Conservation (phyloP, 2,888 invertebrate species). For the Sphaerophoria taeniata region DNA sequence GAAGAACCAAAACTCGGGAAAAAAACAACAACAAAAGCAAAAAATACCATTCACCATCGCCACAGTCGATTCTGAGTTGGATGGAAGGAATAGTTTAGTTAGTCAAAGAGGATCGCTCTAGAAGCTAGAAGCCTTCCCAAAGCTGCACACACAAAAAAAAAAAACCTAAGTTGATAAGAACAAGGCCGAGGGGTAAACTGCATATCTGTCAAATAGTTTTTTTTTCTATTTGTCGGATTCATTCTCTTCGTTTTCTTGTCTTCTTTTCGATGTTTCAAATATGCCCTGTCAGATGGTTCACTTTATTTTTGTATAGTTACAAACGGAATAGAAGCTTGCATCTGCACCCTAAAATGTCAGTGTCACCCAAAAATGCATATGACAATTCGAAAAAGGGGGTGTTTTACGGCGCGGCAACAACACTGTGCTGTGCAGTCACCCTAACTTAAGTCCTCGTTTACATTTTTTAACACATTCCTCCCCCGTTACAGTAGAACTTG, state of each 20-base stretch:
- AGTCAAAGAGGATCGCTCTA: constrained; percentile 29
- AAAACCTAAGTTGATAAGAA: constrained; percentile 12
- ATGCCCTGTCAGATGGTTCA: constrained; percentile 48
- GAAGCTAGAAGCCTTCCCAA: constrained; percentile 21
- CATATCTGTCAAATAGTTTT: constrained; percentile 40
- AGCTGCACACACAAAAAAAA: not conserved
- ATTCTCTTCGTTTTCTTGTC: not conserved
- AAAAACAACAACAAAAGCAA: not conserved
- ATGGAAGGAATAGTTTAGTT: constrained; percentile 36
- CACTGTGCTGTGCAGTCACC: constrained; percentile 54
- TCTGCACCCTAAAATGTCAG: constrained; percentile 51
- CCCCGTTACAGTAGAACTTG: constrained; percentile 8
- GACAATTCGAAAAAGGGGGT: constrained; percentile 40
- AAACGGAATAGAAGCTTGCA: constrained; percentile 11
- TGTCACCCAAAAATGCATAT: constrained; percentile 51
- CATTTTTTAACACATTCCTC: constrained; percentile 46
- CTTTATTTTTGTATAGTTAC: constrained; percentile 7
- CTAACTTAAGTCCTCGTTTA: constrained; percentile 52
- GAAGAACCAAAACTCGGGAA: constrained; percentile 18
- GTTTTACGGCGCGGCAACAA: constrained; percentile 19
- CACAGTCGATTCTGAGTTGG: constrained; percentile 54
- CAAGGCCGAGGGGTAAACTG: constrained; percentile 12
- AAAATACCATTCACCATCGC: constrained; percentile 48
- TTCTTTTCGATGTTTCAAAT: constrained; percentile 21
- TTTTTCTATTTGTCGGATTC: not conserved